Base-by-base conservation (phyloP, 2,888 invertebrate genomes). In the Noctua fimbriata region DNA sequence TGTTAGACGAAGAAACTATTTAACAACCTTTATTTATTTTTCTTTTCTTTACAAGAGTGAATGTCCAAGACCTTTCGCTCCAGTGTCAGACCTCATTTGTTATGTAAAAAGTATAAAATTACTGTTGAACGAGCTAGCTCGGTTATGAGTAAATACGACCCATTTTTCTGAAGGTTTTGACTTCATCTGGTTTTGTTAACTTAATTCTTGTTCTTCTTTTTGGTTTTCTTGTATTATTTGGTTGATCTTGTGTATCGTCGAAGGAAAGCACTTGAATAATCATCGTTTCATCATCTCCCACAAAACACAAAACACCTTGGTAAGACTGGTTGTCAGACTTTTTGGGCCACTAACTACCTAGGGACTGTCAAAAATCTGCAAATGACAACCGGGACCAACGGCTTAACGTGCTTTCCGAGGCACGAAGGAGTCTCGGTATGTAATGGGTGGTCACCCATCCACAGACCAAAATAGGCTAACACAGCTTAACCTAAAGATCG, bases 101-200 rank as follows among this genome's bases (percentile, higher is more conserved):
- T 63, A 69, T 41, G 44, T n/a, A 24, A 44, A 52, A 66, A 70
- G 58, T 44, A 66, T 82, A 63, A 70, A 84, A 80, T 73, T 70
- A 79, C 67, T 78, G 73, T 36, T 73, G 52, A 73, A 66, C 41
- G 5, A 28, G 55, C 60, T 18, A 55, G 28, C 71, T 69, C 28
- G 44, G 52, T 47, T 60, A 67, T n/a, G 24, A 44, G 47, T 47
- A 44, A 12, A 12, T 16, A 28, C 70, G 36, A 66, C 80, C 80
- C n/a, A 67, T 79, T 67, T 78, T 41, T 47, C 24, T 49, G 10
- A n/a, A 71, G 10, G 47, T 63, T 49, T 69, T 4, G 41, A 28
- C 24, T 78, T 47, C 36, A 52, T 76, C 10, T 66, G 55, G 36
- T n/a, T 47, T 44, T 41, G 2, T 67, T 52, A 18, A 79, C n/a